These are phyloP conservation scores for Sceliomorpha sp. DNA, from an alignment of 2,888 invertebrate genomes.

Conservation along the genomic window DNA sequence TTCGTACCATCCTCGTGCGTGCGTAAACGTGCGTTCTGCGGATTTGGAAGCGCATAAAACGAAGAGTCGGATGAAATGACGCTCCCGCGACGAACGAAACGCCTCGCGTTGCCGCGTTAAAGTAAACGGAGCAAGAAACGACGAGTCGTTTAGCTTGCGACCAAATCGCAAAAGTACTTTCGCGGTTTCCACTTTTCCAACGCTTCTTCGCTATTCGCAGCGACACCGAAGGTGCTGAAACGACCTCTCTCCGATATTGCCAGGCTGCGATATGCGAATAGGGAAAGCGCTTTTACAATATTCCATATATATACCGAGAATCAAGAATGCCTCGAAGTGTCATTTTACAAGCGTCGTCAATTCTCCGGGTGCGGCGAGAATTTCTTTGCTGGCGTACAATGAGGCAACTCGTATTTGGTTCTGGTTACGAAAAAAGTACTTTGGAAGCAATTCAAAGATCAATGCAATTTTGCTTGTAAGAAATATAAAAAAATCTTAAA, in stretches of 20 bases:
- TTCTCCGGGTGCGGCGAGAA: too few species aligned
- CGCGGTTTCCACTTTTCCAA: slow-evolving; percentile 31
- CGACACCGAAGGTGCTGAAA: slow-evolving; percentile 13
- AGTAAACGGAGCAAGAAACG: slow-evolving; percentile 52
- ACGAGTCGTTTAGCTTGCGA: slow-evolving; percentile 25
- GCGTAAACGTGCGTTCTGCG: slow-evolving; percentile 30
- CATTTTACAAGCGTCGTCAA: slow-evolving; percentile 25
- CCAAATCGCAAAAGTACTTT: slow-evolving; percentile 23
- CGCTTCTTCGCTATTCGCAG: not conserved
- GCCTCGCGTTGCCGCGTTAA: slow-evolving; percentile 27
- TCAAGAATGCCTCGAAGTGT: slow-evolving; percentile 21
- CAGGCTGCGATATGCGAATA: slow-evolving; percentile 14
- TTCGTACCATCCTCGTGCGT: slow-evolving; percentile 1
- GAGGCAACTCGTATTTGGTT: too few species aligned
- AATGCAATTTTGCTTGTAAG: too few species aligned
- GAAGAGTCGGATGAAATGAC: slow-evolving; percentile 27
- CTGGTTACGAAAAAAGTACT: too few species aligned
- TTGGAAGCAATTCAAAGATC: too few species aligned
- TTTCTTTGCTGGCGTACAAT: too few species aligned
- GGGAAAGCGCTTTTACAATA: slow-evolving; percentile 14
- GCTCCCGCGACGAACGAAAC: slow-evolving; percentile 4
- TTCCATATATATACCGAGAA: slow-evolving; percentile 13
- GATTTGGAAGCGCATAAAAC: slow-evolving; percentile 26
- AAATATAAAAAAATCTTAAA: too few species aligned
- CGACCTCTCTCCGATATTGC: slow-evolving; percentile 24